phyloP scores from a whole-genome alignment of 2,797 vertebrate genomes.

The Discoglossus pictus region DNA sequence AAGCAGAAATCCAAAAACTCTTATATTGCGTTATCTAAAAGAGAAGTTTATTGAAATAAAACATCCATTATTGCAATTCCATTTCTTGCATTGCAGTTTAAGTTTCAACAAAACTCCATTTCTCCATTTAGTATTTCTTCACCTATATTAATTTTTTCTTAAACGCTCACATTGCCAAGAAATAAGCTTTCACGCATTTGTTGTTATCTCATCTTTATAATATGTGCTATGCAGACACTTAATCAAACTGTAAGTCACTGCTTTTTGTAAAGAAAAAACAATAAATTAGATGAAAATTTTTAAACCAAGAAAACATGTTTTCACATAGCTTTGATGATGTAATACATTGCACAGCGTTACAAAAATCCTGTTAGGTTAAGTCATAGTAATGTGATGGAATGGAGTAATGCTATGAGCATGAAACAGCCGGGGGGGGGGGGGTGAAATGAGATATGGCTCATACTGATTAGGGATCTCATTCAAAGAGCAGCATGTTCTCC shows the following conservation, averaged over 20 bases:
- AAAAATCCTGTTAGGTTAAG: constrained; percentile 18
- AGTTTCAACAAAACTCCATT: constrained; percentile 33
- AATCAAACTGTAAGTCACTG: not conserved
- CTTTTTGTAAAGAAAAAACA: not conserved
- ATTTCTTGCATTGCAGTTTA: constrained; percentile 26
- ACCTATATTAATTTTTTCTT: constrained; percentile 17
- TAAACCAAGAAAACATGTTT: not conserved
- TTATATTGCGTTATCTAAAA: too few species aligned
- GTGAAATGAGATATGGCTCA: constrained; percentile 3
- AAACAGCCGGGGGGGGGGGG: not conserved
- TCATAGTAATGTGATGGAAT: constrained; percentile 12
- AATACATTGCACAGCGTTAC: constrained; percentile 31
- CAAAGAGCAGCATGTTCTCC: not conserved
- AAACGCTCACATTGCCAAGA: not conserved
- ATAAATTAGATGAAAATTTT: not conserved
- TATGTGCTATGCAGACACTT: not conserved
- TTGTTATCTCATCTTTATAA: not conserved
- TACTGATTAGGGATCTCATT: constrained; percentile 2
- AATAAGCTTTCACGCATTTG: not conserved
- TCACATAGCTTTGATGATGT: constrained; percentile 20
- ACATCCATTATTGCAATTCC: constrained; percentile 30
- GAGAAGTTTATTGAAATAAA: constrained; percentile 18
- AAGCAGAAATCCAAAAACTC: too few species aligned
- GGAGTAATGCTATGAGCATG: constrained; percentile 19
- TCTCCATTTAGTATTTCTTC: constrained; percentile 33